phyloP scores from a whole-genome alignment of 2,113 vertebrate species.

The Lepus europaeus region DNA sequence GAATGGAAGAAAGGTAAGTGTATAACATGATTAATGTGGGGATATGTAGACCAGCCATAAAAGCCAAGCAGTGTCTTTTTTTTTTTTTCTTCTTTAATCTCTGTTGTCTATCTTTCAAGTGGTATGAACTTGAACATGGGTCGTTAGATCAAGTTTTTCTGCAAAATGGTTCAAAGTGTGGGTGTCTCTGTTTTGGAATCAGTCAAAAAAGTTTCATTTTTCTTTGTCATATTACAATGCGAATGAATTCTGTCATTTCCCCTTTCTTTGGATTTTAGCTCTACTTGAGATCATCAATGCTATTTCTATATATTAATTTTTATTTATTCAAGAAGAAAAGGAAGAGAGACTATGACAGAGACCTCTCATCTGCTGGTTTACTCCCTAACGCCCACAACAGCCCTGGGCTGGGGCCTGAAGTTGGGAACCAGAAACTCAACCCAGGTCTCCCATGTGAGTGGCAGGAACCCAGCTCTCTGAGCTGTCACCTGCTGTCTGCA shows the following conservation, averaged over 20 bases:
- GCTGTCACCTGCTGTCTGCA: too few species aligned
- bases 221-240: neutral
- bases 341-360: too few species aligned
- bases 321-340: too few species aligned
- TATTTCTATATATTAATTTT: neutral
- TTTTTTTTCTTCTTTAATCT: neutral
- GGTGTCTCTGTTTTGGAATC: neutral
- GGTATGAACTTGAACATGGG: neutral
- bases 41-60: neutral
- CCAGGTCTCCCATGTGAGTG: too few species aligned
- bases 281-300: neutral
- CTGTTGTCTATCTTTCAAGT: conserved; percentile 16
- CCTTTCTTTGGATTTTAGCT: neutral
- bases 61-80: neutral
- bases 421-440: too few species aligned
- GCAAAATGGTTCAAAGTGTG: neutral
- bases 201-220: neutral
- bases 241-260: neutral
- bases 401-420: too few species aligned
- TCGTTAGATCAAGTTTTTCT: neutral
- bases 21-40: neutral
- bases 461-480: too few species aligned
- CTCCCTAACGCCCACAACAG: too few species aligned
- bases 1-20: conserved; percentile 86
- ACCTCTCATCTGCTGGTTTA: too few species aligned